Base-by-base conservation (phyloP, 2,888 invertebrate species). In the Yponomeuta cagnagella region DNA sequence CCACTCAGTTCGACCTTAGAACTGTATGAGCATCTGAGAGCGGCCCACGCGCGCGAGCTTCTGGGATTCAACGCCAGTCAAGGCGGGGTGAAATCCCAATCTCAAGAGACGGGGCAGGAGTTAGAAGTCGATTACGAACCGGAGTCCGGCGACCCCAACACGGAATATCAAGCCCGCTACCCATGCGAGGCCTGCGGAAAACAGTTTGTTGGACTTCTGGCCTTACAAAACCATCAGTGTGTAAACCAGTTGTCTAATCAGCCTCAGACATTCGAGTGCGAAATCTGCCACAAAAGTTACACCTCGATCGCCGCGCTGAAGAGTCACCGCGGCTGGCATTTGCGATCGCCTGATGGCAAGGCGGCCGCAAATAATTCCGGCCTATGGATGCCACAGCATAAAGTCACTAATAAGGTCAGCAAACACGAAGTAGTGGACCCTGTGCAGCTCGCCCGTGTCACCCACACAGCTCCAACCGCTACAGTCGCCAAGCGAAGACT, bases 321-420 rank as follows among this genome's bases (percentile, higher is more conserved):
- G 74, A 94, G 94, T 74, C 95, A 95, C 80, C 89, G 94, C 69
- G 95, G 95, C 10, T 94, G 95, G 90, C 95, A 95, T 78, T 90
- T 94, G 72, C 92, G 95, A 33, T 93, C 94, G 1, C 93, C 93
- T 3, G 90, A 92, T 74, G 90, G 92, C 3, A 93, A 93, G 78
- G 93, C 93, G 58, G 93, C 93, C 30, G 93, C 92, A 8, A 93
- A 92, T 73, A 93, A 93, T 72, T 83, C 86, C 43, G 93, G 92
- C 0, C 83, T 93, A 3, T 93, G 93, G 93, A 93, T 93, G 93
- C 93, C 93, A 2, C 93, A 93, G 74, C 90, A 90, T 75, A 92
- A 92, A 79, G 92, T 92, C 30, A 92, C 93, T 10, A 91, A 83
- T 74, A 93, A 93, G 78, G 87, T 92, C 33, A 93, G 93, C 74